Evolutionary conservation across 1,140 invertebrate species (phyloP).

Genomic region (Drosophila parvula): DNA sequence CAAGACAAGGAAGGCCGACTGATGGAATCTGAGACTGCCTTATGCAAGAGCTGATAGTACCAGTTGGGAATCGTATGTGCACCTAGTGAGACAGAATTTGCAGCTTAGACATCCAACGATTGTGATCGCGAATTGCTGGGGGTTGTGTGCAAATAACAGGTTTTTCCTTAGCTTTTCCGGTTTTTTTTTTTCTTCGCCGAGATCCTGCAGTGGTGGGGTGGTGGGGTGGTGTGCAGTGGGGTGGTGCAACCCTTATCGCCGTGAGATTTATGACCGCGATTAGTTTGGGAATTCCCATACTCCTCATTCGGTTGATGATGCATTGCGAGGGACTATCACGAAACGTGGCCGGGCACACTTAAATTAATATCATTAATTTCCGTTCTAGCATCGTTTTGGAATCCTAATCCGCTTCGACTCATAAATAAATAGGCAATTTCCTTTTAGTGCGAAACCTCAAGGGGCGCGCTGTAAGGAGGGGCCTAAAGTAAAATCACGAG

Average conservation of each 20-base stretch:
- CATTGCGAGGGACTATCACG: slow-evolving; percentile 4
- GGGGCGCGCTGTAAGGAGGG: neutral
- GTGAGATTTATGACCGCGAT: slow-evolving; percentile 23
- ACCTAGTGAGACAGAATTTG: slow-evolving; percentile 2
- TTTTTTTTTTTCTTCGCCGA: slow-evolving; percentile 9
- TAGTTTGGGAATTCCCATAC: slow-evolving; percentile 13
- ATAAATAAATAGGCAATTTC: slow-evolving; percentile 73
- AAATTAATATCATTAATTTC: slow-evolving; percentile 62
- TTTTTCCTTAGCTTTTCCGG: slow-evolving; percentile 11
- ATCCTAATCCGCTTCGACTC: slow-evolving; percentile 45
- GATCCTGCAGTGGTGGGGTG: neutral
- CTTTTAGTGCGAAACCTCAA: slow-evolving; percentile 39
- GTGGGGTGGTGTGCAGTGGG: too few relatives aligned
- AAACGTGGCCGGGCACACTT: slow-evolving; percentile 13
- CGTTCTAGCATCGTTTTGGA: slow-evolving; percentile 19
- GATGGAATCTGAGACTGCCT: slow-evolving; percentile 2
- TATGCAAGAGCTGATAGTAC: slow-evolving; percentile 12
- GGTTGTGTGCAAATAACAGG: slow-evolving; percentile 15
- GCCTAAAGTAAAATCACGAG: slow-evolving; percentile 44
- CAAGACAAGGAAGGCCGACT: slow-evolving; percentile 74
- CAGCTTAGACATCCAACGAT: slow-evolving; percentile 20
- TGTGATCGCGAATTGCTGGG: slow-evolving; percentile 19
- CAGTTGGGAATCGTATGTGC: slow-evolving; percentile 59
- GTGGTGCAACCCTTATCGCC: slow-evolving; percentile 31
- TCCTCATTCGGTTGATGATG: slow-evolving; percentile 4